phyloP scores from a whole-genome alignment of 2,888 invertebrate genomes.

The Polietes domitor region DNA sequence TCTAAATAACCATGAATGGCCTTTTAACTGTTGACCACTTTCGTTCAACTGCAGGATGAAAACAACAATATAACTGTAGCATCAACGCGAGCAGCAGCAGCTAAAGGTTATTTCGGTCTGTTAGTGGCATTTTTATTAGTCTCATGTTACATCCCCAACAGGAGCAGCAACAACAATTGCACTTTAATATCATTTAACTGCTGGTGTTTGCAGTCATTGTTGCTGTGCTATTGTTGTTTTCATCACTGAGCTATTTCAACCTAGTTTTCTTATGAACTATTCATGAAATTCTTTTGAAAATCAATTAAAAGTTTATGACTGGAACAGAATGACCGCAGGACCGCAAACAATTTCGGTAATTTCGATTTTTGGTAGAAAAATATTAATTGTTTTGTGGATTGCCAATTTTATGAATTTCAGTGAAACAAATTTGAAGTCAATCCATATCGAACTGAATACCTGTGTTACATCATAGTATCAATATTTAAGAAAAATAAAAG shows the following conservation, averaged over 20 bases:
- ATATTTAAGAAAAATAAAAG: too few relatives aligned
- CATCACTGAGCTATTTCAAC: conserved; percentile 29
- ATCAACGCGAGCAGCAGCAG: conserved; percentile 4
- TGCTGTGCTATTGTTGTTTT: conserved; percentile 24
- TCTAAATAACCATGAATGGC: conserved; percentile 48
- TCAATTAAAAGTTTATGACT: conserved; percentile 41
- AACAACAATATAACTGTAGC: not conserved
- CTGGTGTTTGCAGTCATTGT: too few relatives aligned
- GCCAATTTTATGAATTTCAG: too few relatives aligned
- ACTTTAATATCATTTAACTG: conserved; percentile 34
- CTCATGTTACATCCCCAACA: conserved; percentile 38
- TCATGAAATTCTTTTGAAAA: conserved; percentile 39
- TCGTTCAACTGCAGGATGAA: conserved; percentile 29
- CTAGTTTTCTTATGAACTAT: conserved; percentile 38
- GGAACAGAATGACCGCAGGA: not conserved
- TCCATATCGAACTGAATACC: too few relatives aligned
- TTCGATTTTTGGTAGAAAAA: too few relatives aligned
- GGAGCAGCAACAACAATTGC: conserved; percentile 33
- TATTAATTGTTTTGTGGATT: too few relatives aligned
- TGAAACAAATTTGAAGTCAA: too few relatives aligned
- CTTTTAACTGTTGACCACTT: conserved; percentile 61
- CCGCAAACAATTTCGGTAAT: not conserved
- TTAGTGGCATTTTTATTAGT: conserved; percentile 41
- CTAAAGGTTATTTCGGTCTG: conserved; percentile 45
- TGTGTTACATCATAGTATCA: too few relatives aligned